Evolutionary conservation across 2,797 vertebrate genomes (phyloP), one percentile per base, ranked within the genome.

Genomic region (Vultur gryphus): DNA sequence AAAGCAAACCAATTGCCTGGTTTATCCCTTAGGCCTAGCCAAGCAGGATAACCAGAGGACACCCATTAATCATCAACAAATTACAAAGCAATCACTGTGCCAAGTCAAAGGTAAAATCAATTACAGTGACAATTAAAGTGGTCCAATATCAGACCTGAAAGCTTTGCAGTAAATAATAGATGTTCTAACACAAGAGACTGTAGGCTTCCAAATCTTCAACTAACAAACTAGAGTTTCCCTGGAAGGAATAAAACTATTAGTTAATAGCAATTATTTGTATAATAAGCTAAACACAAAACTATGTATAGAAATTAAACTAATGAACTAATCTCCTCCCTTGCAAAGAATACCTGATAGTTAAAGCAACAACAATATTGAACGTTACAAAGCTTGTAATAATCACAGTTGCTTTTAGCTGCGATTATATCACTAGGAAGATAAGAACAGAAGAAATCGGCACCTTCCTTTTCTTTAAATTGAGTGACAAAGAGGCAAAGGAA

Each of bases 31-130:
- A 76, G 49, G 72, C 62, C 23, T 70, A 86, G 55, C 52, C 71
- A 84, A 91, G 65, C 75, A 97, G 79, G 21, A 95, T 92, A 98
- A 97, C 78, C 66, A 92, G 67, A 92, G 75, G 92, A 96, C 61
- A 95, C 61, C 26, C 91, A 97, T 97, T 97, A 96, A 97, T 98
- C 97, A 98, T 81, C 89, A 94, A 81, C 85, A 96, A 96, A 97
- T 97, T 97, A 88, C 82, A 97, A 94, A 95, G 92, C 71, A 97
- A 95, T 93, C 90, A 82, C 69, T 49, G 61, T 87, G 85, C 84
- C 90, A 97, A 97, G 93, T 96, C 93, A 96, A 97, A 98, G 89
- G 79, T 95, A 97, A 98, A 98, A 98, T 97, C 96, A 97, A 97
- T 98, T 97, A 95, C 64, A 92, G 44, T 94, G 92, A 97, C 96